phyloP scores from a whole-genome alignment of 2,888 invertebrate species.

The Ophonus ardosiacus region DNA sequence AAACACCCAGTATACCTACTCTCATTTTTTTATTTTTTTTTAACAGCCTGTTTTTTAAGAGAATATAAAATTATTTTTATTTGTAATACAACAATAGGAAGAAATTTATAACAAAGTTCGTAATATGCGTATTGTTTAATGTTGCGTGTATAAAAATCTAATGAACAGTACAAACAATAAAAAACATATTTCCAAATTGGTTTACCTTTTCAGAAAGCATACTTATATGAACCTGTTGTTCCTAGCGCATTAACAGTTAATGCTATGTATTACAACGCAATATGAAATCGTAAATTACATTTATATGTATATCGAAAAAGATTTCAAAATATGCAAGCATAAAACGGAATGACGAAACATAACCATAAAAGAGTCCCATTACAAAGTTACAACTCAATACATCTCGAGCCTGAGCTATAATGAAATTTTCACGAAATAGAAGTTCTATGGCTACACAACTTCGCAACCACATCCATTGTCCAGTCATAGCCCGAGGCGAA shows the following conservation, averaged over 20 bases:
- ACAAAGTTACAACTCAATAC: neutral
- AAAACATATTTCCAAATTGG: too few relatives aligned
- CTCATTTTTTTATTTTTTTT: too few relatives aligned
- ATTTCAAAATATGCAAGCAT: neutral
- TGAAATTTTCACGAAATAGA: constrained; percentile 11
- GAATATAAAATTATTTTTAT: too few relatives aligned
- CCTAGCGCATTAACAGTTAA: neutral
- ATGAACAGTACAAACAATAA: too few relatives aligned
- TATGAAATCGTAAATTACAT: neutral
- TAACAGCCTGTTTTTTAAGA: too few relatives aligned
- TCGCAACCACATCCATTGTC: constrained; percentile 1
- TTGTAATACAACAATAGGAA: too few relatives aligned
- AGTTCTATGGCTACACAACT: neutral
- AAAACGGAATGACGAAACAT: neutral
- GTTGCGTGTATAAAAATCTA: too few relatives aligned
- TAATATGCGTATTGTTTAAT: too few relatives aligned
- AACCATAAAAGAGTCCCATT: constrained; percentile 5
- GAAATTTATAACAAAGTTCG: too few relatives aligned
- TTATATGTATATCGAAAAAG: neutral
- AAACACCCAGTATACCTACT: too few relatives aligned
- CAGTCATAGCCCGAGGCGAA: neutral
- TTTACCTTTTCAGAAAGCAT: too few relatives aligned
- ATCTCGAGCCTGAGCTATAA: neutral
- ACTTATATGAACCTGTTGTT: too few relatives aligned
- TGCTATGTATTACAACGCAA: neutral